Conservation (phyloP, 2,888 invertebrate species). For the Diadegma fenestrale region DNA sequence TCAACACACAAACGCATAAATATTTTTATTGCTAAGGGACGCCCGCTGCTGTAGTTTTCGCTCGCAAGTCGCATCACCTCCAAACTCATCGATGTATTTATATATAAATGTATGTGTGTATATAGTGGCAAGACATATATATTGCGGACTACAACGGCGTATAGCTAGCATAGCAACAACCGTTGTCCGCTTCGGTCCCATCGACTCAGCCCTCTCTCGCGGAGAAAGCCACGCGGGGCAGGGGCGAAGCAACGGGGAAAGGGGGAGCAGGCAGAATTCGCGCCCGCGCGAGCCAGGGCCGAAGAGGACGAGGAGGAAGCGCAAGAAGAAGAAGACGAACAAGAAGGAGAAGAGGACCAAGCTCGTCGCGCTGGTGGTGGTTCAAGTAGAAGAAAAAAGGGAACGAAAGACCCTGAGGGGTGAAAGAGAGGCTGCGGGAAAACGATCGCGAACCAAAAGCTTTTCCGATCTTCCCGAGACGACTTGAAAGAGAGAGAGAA, state of each 20-base stretch:
- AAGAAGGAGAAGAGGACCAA: slow-evolving; percentile 27
- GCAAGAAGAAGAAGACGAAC: slow-evolving; percentile 37
- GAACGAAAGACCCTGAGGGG: slow-evolving; percentile 25
- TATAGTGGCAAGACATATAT: neutral
- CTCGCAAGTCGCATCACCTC: neutral
- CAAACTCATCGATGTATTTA: slow-evolving; percentile 24
- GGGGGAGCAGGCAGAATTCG: slow-evolving; percentile 51
- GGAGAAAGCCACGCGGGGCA: slow-evolving; percentile 60
- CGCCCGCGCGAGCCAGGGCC: slow-evolving; percentile 54
- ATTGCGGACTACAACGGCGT: slow-evolving; percentile 61
- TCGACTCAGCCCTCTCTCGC: slow-evolving; percentile 71
- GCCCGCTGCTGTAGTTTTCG: slow-evolving; percentile 12
- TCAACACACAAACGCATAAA: neutral
- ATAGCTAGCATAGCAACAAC: slow-evolving; percentile 75
- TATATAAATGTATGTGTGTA: neutral
- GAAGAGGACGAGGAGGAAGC: slow-evolving; percentile 50
- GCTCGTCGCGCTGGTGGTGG: too few relatives aligned
- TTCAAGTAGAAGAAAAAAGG: slow-evolving; percentile 35
- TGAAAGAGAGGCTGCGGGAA: slow-evolving; percentile 46
- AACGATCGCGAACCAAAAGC: slow-evolving; percentile 65
- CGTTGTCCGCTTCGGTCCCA: slow-evolving; percentile 73
- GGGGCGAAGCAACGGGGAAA: slow-evolving; percentile 13
- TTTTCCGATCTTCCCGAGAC: slow-evolving; percentile 63
- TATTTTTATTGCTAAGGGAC: neutral
- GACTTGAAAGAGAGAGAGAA: slow-evolving; percentile 53